A percentile compares a stretch with the other conserved stretches of the same genome.
These are phyloP conservation scores for Neoseiulus cucumeris DNA, from an alignment of 1,140 invertebrate species.

Conservation along the genomic window DNA sequence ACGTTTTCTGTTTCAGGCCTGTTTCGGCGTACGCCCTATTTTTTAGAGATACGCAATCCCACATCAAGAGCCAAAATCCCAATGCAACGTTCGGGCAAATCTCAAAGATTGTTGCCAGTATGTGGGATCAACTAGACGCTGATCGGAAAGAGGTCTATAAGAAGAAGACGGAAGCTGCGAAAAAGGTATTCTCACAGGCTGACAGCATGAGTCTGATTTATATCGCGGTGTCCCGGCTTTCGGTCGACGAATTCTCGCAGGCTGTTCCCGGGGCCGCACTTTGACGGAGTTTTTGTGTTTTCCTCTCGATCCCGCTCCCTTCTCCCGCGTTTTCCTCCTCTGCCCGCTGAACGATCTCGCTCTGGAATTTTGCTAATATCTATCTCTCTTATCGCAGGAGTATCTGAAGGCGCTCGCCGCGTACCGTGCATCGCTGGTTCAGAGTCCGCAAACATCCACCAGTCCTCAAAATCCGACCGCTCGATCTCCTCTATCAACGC, in stretches of 20 bases:
- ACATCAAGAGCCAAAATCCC: constrained; percentile 89
- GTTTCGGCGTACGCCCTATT: constrained; percentile 92
- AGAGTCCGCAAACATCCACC: background rate
- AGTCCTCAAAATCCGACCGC: background rate
- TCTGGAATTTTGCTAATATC: background rate
- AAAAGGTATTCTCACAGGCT: constrained; percentile 37
- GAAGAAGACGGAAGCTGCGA: constrained; percentile 84
- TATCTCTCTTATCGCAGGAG: constrained; percentile 31
- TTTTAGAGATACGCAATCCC: constrained; percentile 89
- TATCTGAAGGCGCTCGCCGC: constrained; percentile 82
- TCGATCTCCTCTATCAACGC: background rate
- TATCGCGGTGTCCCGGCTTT: too few relatives aligned
- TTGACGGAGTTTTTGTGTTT: too few relatives aligned
- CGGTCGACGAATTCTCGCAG: too few relatives aligned
- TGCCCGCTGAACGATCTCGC: too few relatives aligned
- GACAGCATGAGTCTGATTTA: too few relatives aligned
- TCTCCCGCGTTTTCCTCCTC: too few relatives aligned
- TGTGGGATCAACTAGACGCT: constrained; percentile 87
- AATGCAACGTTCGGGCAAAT: constrained; percentile 94
- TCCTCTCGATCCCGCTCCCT: too few relatives aligned
- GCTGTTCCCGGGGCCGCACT: too few relatives aligned
- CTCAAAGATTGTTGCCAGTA: constrained; percentile 87
- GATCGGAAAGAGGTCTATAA: constrained; percentile 94
- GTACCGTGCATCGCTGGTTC: constrained; percentile 66
- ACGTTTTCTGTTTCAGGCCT: constrained; percentile 50